Evolutionary conservation across 2,888 invertebrate genomes (phyloP).

Genomic region (Cephus pulcher): DNA sequence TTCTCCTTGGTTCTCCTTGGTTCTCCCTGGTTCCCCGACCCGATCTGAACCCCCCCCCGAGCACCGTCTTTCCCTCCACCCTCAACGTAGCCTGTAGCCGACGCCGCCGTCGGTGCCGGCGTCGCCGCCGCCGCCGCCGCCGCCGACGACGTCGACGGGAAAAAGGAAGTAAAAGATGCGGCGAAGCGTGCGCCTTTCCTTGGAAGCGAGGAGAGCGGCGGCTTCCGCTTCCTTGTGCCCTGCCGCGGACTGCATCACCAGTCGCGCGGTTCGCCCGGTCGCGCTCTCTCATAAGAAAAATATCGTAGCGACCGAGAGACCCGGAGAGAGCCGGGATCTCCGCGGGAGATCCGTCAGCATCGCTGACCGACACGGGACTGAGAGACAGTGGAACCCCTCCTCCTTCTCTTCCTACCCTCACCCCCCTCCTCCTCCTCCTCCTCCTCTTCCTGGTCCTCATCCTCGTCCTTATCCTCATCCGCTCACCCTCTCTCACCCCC

Average conservation of each 20-base stretch:
- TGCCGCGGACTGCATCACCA: constrained; percentile 65
- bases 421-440: no score
- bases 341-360: constrained; percentile 1
- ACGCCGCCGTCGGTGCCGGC: constrained; percentile 13
- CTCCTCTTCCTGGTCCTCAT: constrained; percentile 12
- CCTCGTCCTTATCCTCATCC: no score
- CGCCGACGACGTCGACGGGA: constrained; percentile 25
- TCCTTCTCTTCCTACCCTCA: not conserved
- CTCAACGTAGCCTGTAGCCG: constrained; percentile 12
- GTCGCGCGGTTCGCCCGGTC: constrained; percentile 64
- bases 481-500: no score
- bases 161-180: constrained; percentile 54
- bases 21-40: constrained; percentile 24
- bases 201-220: constrained; percentile 57
- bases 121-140: constrained; percentile 25
- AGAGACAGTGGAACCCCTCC: not conserved
- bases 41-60: not conserved
- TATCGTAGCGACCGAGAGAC: constrained; percentile 3
- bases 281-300: constrained; percentile 62
- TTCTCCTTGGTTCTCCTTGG: constrained; percentile 23
- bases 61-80: constrained; percentile 15
- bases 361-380: constrained; percentile 5
- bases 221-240: constrained; percentile 67
- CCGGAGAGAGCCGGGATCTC: not conserved
- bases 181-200: constrained; percentile 65